phyloP scores from a whole-genome alignment of 2,113 vertebrate species.

The Vidua macroura region DNA sequence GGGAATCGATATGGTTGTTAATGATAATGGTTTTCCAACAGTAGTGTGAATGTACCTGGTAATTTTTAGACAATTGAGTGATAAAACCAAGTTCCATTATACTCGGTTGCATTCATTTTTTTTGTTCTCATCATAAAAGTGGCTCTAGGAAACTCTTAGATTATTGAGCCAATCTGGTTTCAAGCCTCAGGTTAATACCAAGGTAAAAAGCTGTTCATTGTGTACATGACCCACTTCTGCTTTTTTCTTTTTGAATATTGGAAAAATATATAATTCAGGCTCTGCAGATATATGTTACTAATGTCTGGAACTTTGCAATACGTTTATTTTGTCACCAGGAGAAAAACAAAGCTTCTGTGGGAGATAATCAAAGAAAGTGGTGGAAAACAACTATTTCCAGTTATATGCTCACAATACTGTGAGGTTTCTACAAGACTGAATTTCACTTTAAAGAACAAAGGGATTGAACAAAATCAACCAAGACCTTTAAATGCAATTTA shows the following conservation, averaged over 20 bases:
- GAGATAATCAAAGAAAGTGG: background rate
- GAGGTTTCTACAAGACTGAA: background rate
- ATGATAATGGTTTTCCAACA: conserved; percentile 27
- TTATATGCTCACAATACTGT: background rate
- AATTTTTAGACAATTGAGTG: conserved; percentile 34
- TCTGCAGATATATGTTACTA: background rate
- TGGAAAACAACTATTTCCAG: background rate
- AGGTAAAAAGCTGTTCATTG: background rate
- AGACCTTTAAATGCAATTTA: background rate
- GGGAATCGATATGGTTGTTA: conserved; percentile 34
- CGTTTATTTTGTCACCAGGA: background rate
- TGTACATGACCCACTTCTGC: background rate
- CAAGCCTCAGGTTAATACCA: background rate
- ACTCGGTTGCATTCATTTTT: background rate
- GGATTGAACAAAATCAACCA: background rate
- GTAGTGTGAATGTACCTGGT: conserved; percentile 9
- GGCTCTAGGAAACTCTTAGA: background rate
- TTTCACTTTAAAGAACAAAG: background rate
- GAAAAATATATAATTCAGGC: background rate
- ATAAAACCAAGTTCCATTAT: conserved; percentile 16
- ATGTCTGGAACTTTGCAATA: background rate
- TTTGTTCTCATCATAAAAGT: background rate
- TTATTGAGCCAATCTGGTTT: background rate
- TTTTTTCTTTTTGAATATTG: background rate
- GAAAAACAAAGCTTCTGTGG: background rate